phyloP scores from a whole-genome alignment of 2,797 vertebrate genomes.

The Acanthiza pusilla region DNA sequence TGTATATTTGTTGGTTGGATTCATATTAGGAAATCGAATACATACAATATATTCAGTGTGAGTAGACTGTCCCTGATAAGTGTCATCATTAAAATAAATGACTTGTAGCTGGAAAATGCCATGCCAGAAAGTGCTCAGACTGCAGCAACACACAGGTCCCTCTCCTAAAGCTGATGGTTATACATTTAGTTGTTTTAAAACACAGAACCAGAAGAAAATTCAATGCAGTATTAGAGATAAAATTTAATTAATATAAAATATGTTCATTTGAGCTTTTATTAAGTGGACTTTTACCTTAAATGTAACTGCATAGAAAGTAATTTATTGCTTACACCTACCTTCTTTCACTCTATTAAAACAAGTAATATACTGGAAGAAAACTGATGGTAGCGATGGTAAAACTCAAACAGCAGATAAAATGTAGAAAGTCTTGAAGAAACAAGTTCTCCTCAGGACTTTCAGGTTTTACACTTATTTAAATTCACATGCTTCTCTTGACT shows the following conservation, averaged over 20 bases:
- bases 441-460: neutral
- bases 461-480: neutral
- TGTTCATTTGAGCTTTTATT: neutral
- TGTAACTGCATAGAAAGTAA: neutral
- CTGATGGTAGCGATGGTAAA: neutral
- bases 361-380: neutral
- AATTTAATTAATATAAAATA: neutral
- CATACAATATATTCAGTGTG: neutral
- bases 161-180: neutral
- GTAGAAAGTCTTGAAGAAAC: neutral
- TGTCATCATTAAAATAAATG: neutral
- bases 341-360: neutral
- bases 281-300: neutral
- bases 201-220: neutral
- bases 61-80: neutral
- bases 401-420: neutral
- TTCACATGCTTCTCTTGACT: neutral
- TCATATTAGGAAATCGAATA: neutral
- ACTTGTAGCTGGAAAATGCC: neutral
- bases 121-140: neutral
- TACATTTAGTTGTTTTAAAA: neutral
- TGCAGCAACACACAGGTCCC: neutral
- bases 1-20: neutral
- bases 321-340: neutral
- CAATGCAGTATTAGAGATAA: neutral